These are phyloP conservation scores for Xanthia togata DNA, from an alignment of 2,888 invertebrate genomes.

Conservation along the genomic window DNA sequence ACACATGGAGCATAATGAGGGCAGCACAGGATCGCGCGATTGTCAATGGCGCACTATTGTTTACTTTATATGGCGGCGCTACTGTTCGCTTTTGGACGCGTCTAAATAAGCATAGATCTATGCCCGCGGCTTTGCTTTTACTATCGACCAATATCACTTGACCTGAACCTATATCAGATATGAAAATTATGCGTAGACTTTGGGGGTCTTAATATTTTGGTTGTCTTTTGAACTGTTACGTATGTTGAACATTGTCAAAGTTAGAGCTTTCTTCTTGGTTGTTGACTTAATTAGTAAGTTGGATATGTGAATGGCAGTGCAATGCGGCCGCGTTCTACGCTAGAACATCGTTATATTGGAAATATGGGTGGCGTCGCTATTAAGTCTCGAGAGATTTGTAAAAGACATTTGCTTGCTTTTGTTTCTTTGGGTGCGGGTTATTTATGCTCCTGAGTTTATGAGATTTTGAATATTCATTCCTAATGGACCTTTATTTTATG, in stretches of 20 bases:
- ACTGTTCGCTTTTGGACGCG: slow-evolving; percentile 85
- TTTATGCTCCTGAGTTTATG: slow-evolving; percentile 53
- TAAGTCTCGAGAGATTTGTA: slow-evolving; percentile 74
- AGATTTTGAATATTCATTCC: slow-evolving; percentile 57
- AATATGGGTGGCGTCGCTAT: slow-evolving; percentile 84
- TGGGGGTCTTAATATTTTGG: slow-evolving; percentile 74
- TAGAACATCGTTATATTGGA: slow-evolving; percentile 88
- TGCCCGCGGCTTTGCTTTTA: slow-evolving; percentile 86
- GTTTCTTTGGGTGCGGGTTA: slow-evolving; percentile 61
- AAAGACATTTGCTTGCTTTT: slow-evolving; percentile 72
- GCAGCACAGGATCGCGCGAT: slow-evolving; percentile 79
- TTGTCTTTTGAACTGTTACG: slow-evolving; percentile 81
- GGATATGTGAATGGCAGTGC: slow-evolving; percentile 90
- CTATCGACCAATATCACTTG: slow-evolving; percentile 72
- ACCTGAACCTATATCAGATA: slow-evolving; percentile 58
- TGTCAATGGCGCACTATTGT: slow-evolving; percentile 89
- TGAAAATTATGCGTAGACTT: slow-evolving; percentile 43
- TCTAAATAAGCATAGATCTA: slow-evolving; percentile 90
- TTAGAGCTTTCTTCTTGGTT: slow-evolving; percentile 88
- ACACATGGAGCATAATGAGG: slow-evolving; percentile 86
- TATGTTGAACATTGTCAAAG: slow-evolving; percentile 90
- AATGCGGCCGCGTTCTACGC: slow-evolving; percentile 82
- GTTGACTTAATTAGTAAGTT: slow-evolving; percentile 90
- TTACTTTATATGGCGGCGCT: slow-evolving; percentile 88
- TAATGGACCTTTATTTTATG: slow-evolving; percentile 11